A percentile compares a stretch with the other conserved stretches of the same genome.
phyloP scores from a whole-genome alignment of 2,113 vertebrate species.

The Cephalophus harveyi region DNA sequence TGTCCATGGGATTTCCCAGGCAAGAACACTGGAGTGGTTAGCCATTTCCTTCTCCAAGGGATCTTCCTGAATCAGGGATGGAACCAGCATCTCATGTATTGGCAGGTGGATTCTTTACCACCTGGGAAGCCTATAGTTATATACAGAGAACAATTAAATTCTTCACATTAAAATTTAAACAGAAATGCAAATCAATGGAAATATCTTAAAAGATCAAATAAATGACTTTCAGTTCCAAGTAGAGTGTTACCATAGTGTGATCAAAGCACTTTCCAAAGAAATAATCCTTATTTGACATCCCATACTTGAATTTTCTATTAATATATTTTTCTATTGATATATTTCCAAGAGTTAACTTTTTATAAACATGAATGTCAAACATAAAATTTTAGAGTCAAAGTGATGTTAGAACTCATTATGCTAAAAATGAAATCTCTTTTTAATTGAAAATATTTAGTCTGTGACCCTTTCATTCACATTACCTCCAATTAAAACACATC shows the following conservation, averaged over 20 bases:
- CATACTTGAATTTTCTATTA: conserved; percentile 30
- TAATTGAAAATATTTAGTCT: not conserved
- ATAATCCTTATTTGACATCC: conserved; percentile 41
- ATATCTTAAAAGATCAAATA: not conserved
- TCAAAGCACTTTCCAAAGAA: not conserved
- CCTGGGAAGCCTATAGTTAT: not conserved
- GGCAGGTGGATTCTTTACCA: not conserved
- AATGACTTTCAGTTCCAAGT: conserved; percentile 15
- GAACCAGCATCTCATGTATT: not conserved
- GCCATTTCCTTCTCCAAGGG: not conserved
- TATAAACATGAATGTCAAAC: not conserved
- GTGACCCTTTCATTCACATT: not conserved
- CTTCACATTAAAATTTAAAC: conserved; percentile 11
- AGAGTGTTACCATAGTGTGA: not conserved
- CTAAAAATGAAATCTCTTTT: not conserved
- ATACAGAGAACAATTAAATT: not conserved
- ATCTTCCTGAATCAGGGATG: not conserved
- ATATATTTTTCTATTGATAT: not conserved
- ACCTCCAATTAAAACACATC: not conserved
- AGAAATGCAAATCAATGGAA: conserved; percentile 36
- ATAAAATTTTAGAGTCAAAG: not conserved
- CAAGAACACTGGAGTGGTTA: not conserved
- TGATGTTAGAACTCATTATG: not conserved
- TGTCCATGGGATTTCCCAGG: not conserved
- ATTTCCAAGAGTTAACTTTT: not conserved